Evolutionary conservation across 1,140 invertebrate genomes (phyloP), one percentile per base, ranked within the genome.

Genomic region (Euura lappo): DNA sequence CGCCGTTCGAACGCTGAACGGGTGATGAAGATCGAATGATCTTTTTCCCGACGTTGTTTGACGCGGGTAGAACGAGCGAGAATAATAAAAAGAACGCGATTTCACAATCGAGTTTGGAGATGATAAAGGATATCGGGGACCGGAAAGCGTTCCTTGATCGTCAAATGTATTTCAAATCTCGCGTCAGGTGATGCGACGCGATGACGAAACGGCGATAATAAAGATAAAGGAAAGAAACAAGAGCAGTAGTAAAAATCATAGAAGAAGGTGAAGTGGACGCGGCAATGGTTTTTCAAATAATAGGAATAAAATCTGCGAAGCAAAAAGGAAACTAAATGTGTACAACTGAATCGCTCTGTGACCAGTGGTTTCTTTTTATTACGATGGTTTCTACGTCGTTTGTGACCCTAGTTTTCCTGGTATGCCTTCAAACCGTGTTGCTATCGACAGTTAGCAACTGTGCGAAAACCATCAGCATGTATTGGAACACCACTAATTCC

Each of bases 401-500:
- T 79, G 88, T 92, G 71, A 92, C 91, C 76, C 88, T 94, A 79
- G 89, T 94, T 77, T 89, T 94, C 78, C 89, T 94, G 82, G 90
- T 93, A 77, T 93, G 92, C 88, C 90, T 95, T 79, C 93, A 95
- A 90, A 94, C 93, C 80, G 92, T 94, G 44, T 88, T 94, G 83
- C 88, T 93, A 47, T 93, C 91, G 44, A 92, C 91, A 11, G 90
- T 93, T 80, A 94, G 93, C 75, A 93, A 93, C 83, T 93, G 93
- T 86, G 93, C 93, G 68, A 94, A 95, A 85, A 93, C 93, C 13
- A 95, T 94, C 86, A 93, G 93, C 86, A 94, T 95, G 88, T 93
- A 95, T 81, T 95, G 94, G 94, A 95, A 95, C 88, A 95, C 93
- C 77, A 94, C 93, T 45, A 95, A 95, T 85, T 94, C 92, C 80